Conservation (phyloP, 2,888 invertebrate species). For the Agapostemon virescens region DNA sequence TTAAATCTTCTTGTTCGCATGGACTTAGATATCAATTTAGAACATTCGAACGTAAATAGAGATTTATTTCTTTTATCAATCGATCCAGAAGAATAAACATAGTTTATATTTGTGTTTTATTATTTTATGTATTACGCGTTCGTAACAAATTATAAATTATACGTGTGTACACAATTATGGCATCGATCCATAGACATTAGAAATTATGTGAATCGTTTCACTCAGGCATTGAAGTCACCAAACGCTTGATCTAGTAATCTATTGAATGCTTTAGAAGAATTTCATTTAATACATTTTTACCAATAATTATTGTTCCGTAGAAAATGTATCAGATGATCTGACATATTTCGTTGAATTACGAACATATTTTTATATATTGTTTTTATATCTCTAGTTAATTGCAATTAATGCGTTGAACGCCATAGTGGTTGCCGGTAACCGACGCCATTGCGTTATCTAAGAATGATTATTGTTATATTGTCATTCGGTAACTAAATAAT, state of each 20-base stretch:
- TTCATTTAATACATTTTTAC: neutral
- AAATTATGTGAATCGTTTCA: neutral
- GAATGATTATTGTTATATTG: too few species aligned
- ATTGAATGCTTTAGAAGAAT: neutral
- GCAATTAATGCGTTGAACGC: too few species aligned
- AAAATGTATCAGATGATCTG: too few species aligned
- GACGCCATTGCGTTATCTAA: too few species aligned
- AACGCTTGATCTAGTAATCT: neutral
- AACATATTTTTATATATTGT: neutral
- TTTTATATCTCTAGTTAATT: neutral
- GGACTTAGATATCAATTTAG: too few species aligned
- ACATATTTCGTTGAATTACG: too few species aligned
- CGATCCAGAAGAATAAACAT: neutral
- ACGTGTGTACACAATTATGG: too few species aligned
- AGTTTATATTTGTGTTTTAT: neutral
- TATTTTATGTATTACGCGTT: neutral
- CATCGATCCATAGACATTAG: neutral
- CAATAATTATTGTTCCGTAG: neutral
- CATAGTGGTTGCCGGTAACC: too few species aligned
- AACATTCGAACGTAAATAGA: neutral
- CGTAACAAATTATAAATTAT: too few species aligned
- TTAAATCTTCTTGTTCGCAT: neutral
- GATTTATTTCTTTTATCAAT: neutral
- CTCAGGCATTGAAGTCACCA: slow-evolving; percentile 20
- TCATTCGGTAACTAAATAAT: too few species aligned